Evolutionary conservation across 2,797 vertebrate genomes (phyloP).

Genomic region (Leptatherina wallacei): DNA sequence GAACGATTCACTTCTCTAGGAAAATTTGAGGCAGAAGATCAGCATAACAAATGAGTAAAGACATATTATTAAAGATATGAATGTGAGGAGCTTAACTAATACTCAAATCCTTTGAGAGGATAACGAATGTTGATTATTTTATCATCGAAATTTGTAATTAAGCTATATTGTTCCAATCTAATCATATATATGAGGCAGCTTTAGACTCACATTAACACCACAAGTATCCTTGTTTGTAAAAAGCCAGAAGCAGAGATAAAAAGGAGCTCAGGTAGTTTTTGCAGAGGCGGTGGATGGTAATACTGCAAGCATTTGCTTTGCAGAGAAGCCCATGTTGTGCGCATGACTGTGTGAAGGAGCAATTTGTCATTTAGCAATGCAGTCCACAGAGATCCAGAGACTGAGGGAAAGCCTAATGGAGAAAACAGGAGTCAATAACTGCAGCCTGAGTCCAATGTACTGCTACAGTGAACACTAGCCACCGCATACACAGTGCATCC

Average conservation of each 20-base stretch:
- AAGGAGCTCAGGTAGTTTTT: conserved; percentile 14
- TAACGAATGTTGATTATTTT: background rate
- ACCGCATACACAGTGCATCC: conserved; percentile 35
- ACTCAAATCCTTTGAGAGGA: background rate
- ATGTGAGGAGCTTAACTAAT: conserved; percentile 9
- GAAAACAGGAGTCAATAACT: conserved; percentile 67
- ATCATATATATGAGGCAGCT: background rate
- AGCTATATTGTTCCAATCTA: background rate
- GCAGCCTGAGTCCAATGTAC: conserved; percentile 31
- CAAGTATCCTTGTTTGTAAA: conserved; percentile 5
- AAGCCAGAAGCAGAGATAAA: conserved; percentile 7
- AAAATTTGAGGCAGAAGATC: background rate
- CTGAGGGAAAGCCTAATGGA: conserved; percentile 48
- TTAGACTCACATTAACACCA: conserved; percentile 4
- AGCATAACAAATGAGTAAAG: background rate
- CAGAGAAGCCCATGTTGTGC: conserved; percentile 45
- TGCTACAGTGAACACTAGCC: conserved; percentile 53
- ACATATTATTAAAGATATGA: conserved; percentile 34
- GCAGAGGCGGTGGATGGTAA: conserved; percentile 2
- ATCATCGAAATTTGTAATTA: background rate
- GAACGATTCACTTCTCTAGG: conserved; percentile 18
- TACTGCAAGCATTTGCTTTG: conserved; percentile 20
- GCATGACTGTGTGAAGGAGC: conserved; percentile 57
- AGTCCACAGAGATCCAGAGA: conserved; percentile 58
- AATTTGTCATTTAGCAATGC: conserved; percentile 70